These are phyloP conservation scores for Anguilla pacifica DNA, from an alignment of 2,797 vertebrate genomes.

Conservation along the genomic window DNA sequence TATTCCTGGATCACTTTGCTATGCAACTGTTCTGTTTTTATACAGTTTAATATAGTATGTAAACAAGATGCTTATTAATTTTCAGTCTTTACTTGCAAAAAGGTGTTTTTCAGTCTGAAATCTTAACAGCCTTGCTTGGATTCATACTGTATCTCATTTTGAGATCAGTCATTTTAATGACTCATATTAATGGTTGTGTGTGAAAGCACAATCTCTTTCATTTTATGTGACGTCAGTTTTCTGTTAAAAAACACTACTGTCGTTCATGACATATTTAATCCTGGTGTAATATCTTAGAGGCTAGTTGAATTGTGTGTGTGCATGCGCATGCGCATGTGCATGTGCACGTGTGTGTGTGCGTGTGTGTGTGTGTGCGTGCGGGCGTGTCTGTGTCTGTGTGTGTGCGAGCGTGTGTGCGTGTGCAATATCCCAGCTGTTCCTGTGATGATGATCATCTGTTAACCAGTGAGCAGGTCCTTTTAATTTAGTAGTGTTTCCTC, in stretches of 20 bases:
- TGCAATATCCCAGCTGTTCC: constrained; percentile 20
- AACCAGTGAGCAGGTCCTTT: constrained; percentile 3
- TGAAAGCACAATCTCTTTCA: background rate
- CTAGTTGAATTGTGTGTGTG: background rate
- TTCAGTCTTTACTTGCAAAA: background rate
- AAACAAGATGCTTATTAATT: background rate
- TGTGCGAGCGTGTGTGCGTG: background rate
- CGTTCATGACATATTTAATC: background rate
- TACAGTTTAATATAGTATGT: background rate
- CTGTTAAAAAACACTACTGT: background rate
- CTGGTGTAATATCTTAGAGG: background rate
- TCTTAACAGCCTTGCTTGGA: background rate
- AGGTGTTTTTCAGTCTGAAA: too few relatives aligned
- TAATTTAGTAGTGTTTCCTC: constrained; percentile 12
- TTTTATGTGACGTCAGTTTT: background rate
- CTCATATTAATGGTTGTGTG: background rate
- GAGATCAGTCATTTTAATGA: background rate
- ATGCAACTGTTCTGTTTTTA: background rate
- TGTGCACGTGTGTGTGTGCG: background rate
- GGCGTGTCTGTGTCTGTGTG: constrained; percentile 13
- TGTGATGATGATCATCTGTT: constrained; percentile 4
- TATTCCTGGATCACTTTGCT: background rate
- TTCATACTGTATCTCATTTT: background rate
- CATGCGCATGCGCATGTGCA: background rate
- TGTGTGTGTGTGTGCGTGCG: constrained; percentile 8